Evolutionary conservation across 2,797 vertebrate species (phyloP).

Genomic region (Muscicapa comitata): DNA sequence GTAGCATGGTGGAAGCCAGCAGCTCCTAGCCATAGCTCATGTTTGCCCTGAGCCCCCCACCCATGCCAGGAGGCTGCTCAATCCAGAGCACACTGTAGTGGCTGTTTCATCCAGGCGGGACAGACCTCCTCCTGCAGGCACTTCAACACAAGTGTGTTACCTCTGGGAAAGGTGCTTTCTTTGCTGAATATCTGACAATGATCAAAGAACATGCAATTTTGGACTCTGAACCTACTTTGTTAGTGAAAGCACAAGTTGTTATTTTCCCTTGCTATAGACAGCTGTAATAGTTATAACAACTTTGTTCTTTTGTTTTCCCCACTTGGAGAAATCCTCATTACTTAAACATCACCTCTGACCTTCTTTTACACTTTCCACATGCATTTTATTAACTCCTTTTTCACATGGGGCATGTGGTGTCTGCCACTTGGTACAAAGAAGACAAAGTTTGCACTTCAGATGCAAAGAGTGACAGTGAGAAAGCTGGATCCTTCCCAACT

Average conservation of each 20-base stretch:
- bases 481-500: neutral
- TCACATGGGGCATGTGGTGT: slow-evolving; percentile 51
- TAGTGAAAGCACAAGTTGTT: neutral
- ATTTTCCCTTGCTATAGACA: neutral
- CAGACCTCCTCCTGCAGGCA: neutral
- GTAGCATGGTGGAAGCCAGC: fast-evolving
- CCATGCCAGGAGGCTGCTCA: neutral
- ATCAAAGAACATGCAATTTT: neutral
- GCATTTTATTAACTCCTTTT: slow-evolving; percentile 72
- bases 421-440: slow-evolving; percentile 53
- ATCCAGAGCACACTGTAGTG: neutral
- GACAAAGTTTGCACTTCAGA: slow-evolving; percentile 26
- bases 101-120: neutral
- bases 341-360: slow-evolving; percentile 66
- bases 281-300: slow-evolving; percentile 50
- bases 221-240: neutral
- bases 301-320: slow-evolving; percentile 63
- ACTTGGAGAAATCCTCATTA: slow-evolving; percentile 62
- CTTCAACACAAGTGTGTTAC: neutral
- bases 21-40: neutral
- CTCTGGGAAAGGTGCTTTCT: neutral
- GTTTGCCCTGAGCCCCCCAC: neutral
- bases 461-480: slow-evolving; percentile 29
- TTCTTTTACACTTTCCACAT: slow-evolving; percentile 65
- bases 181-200: neutral